These are phyloP conservation scores for Caenorhabditis tropicalis DNA, from an alignment of 1,140 invertebrate species.

Conservation along the genomic window DNA sequence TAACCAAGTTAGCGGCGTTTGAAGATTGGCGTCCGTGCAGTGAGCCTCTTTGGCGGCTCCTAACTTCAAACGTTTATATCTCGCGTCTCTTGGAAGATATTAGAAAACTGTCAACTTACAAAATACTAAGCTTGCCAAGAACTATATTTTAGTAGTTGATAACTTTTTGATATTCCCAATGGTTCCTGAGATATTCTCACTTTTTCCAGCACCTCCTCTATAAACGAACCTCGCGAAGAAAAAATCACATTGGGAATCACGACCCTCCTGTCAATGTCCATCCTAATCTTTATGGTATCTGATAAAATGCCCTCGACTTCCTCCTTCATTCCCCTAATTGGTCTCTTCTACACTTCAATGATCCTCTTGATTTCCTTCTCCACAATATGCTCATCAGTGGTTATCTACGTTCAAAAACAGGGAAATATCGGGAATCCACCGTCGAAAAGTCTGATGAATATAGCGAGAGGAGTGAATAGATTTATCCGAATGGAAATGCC, in stretches of 20 bases:
- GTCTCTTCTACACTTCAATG: conserved; percentile 58
- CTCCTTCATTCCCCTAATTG: conserved; percentile 59
- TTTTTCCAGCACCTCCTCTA: conserved; percentile 62
- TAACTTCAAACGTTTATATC: too few relatives aligned
- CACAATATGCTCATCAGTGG: conserved; percentile 51
- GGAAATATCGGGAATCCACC: conserved; percentile 50
- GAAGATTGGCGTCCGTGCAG: too few relatives aligned
- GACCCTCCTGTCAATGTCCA: conserved; percentile 59
- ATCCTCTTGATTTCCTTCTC: conserved; percentile 56
- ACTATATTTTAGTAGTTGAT: too few relatives aligned
- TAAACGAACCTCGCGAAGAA: conserved; percentile 66
- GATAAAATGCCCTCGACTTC: conserved; percentile 60
- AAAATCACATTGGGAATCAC: conserved; percentile 65
- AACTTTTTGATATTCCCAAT: too few relatives aligned
- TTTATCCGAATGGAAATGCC: conserved; percentile 66
- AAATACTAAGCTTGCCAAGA: too few relatives aligned
- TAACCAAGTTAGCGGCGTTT: too few relatives aligned
- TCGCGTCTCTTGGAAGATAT: too few relatives aligned
- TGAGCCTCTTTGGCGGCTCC: too few relatives aligned
- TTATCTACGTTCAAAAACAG: conserved; percentile 48
- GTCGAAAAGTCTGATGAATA: conserved; percentile 42
- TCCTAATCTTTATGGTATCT: conserved; percentile 61
- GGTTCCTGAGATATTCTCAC: too few relatives aligned
- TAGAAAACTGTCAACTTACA: too few relatives aligned
- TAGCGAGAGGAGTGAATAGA: conserved; percentile 40